These are phyloP conservation scores for Paracentrotus lividus DNA, from an alignment of 53 echinoderm and acorn worm species.

Conservation along the genomic window DNA sequence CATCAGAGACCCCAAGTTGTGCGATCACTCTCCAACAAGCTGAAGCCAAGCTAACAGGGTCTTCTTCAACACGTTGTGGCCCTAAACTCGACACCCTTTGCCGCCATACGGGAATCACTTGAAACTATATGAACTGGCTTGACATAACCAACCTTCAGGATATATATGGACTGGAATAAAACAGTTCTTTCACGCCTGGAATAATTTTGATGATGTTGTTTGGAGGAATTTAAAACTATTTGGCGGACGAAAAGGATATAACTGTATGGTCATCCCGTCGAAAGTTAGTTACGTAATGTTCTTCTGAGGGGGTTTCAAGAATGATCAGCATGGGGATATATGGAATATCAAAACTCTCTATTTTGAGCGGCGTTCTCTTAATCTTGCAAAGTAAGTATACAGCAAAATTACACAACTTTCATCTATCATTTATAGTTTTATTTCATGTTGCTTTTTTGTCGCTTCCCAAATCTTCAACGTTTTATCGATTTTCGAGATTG, in stretches of 20 bases:
- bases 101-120: background rate
- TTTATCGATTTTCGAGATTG: conserved; percentile 26
- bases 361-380: conserved; percentile 10
- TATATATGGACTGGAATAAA: background rate
- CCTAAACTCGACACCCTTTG: background rate
- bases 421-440: background rate
- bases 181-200: background rate
- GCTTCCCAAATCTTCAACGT: conserved; percentile 4
- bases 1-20: background rate
- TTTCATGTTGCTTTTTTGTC: background rate
- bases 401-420: background rate
- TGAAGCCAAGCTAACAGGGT: background rate
- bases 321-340: conserved; percentile 28
- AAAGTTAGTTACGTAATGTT: conserved; percentile 3
- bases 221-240: background rate
- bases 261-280: background rate
- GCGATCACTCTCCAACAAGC: background rate
- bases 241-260: background rate
- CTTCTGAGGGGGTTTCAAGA: background rate
- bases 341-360: conserved; percentile 49
- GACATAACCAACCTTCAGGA: background rate
- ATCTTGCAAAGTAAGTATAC: conserved; percentile 25
- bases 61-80: conserved; percentile 14
- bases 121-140: no score
- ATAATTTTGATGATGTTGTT: background rate